Evolutionary conservation across 2,888 invertebrate genomes (phyloP), one percentile per base, ranked within the genome.

Genomic region (Cataglyphis altisquamis): DNA sequence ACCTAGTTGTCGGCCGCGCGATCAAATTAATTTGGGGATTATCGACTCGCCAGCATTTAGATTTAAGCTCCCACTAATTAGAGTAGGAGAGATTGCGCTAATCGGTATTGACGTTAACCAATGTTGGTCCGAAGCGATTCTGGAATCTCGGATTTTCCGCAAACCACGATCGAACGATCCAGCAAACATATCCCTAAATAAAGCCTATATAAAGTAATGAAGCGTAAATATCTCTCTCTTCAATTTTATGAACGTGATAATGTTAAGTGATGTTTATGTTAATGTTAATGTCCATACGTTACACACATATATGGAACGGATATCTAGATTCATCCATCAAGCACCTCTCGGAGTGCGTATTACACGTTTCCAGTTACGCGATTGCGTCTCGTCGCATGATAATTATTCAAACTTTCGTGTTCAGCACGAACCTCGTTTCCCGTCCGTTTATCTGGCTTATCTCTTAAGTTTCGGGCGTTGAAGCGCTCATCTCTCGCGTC

Each of bases 351-450:
- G 15, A 36, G n/a, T 57, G 21, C 60, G 45, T 57, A 80, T 60
- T 60, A 72, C 32, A 45, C 60, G 70, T 60, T 25, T 70, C 18
- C 70, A 45, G 80, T 57, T 82, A 55, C 64, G 77, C 67, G 39
- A 39, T 60, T 39, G 78, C 81, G 60, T 57, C 25, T 41, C 57
- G 41, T 52, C 82, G 78, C 39, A 60, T 21, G 87, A 84, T 86
- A 84, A 88, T 88, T 88, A 90, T 84, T 89, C 86, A 89, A 89
- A 88, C 86, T 86, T 87, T 84, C 85, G 63, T 72, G 83, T 62
- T 55, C 73, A 52, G 64, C 86, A 32, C 72, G 39, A 64, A 72
- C 60, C 75, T 32, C 74, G 74, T 62, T 62, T 25, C 32, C 39
- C 82, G 66, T 72, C 55, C 18, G 64, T 57, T 74, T 82, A 70